These are phyloP conservation scores for Spodoptera litura DNA, from an alignment of 1,140 invertebrate genomes.

Conservation along the genomic window DNA sequence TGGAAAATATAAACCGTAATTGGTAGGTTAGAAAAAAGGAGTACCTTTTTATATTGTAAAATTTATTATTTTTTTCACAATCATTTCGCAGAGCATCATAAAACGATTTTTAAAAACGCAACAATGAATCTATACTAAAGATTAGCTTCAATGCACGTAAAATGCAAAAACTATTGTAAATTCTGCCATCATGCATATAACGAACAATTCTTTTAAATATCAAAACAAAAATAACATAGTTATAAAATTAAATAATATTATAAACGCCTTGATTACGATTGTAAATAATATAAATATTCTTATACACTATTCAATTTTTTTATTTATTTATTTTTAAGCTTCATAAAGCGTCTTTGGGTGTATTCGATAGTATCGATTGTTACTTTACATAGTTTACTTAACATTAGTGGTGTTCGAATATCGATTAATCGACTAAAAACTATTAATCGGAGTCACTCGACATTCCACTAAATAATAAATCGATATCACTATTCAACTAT, in stretches of 20 bases:
- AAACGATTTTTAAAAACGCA: neutral
- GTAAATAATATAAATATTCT: conserved; percentile 34
- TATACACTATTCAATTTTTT: conserved; percentile 5
- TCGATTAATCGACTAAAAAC: conserved; percentile 22
- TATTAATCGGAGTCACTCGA: conserved; percentile 4
- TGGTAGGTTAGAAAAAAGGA: too few relatives aligned
- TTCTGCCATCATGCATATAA: conserved; percentile 3
- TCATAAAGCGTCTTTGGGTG: conserved; percentile 68
- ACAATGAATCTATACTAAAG: neutral
- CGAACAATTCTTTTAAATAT: conserved; percentile 21
- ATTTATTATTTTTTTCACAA: neutral
- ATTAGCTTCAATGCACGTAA: conserved; percentile 8
- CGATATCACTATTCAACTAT: conserved; percentile 28
- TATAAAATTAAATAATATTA: conserved; percentile 13
- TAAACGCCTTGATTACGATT: neutral
- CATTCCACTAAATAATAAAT: conserved; percentile 5
- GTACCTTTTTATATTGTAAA: neutral
- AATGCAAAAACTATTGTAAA: neutral
- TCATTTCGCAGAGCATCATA: neutral
- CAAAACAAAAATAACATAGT: conserved; percentile 1
- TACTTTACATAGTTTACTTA: conserved; percentile 16
- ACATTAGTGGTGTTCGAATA: conserved; percentile 12
- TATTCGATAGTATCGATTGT: conserved; percentile 43
- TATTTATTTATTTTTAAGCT: conserved; percentile 47
- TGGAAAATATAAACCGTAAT: too few relatives aligned